phyloP scores from a whole-genome alignment of 2,113 vertebrate genomes.

The Chamaetylas fuelleborni region DNA sequence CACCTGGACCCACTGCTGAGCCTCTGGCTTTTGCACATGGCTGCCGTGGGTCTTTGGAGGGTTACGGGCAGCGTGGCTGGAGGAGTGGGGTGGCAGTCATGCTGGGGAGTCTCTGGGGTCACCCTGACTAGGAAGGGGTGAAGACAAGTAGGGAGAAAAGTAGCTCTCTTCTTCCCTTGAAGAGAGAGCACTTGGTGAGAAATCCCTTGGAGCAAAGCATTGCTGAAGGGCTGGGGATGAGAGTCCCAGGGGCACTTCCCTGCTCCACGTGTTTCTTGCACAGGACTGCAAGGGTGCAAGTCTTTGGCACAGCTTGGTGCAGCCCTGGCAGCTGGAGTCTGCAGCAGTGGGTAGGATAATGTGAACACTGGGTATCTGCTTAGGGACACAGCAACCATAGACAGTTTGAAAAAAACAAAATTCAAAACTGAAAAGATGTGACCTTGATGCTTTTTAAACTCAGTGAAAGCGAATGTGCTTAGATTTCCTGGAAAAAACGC shows the following conservation, averaged over 20 bases:
- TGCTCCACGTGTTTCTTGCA: background rate
- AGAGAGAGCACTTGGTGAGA: background rate
- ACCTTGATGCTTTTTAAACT: background rate
- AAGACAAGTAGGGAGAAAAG: background rate
- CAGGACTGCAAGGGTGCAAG: background rate
- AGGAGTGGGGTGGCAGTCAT: background rate
- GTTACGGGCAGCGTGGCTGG: accelerated
- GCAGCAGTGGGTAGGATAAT: background rate
- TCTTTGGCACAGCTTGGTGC: accelerated
- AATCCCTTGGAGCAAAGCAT: background rate
- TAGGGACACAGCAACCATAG: background rate
- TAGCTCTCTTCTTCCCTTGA: background rate
- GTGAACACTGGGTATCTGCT: no score
- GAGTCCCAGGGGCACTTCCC: background rate
- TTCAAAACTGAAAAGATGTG: background rate
- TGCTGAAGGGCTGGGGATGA: background rate
- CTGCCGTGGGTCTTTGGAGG: background rate
- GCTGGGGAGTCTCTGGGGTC: background rate
- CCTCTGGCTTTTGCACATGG: background rate
- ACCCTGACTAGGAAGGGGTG: background rate
- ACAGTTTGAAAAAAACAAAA: background rate
- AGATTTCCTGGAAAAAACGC: background rate
- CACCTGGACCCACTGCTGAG: background rate
- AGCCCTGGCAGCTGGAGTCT: background rate
- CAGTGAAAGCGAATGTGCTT: background rate